phyloP scores from a whole-genome alignment of 2,797 vertebrate genomes.

The Amniataba percoides region DNA sequence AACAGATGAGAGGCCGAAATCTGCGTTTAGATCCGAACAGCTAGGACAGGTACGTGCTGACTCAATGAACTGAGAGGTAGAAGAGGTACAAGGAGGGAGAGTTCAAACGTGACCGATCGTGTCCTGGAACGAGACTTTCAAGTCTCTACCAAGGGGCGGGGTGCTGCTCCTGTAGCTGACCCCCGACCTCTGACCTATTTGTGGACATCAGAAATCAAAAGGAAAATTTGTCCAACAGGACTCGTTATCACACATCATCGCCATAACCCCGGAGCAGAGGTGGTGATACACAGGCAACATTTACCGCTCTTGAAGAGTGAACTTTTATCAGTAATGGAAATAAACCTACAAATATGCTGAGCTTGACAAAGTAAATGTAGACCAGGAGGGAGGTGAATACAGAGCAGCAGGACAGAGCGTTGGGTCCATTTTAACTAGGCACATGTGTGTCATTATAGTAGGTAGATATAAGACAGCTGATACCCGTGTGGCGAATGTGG shows the following conservation, averaged over 20 bases:
- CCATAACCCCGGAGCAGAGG: neutral
- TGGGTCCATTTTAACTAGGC: slow-evolving; percentile 49
- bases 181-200: slow-evolving; percentile 32
- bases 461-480: slow-evolving; percentile 58
- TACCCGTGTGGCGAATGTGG: slow-evolving; percentile 33
- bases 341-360: neutral
- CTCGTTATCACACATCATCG: slow-evolving; percentile 13
- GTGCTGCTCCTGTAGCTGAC: neutral
- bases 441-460: slow-evolving; percentile 63
- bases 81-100: neutral
- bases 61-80: slow-evolving; percentile 3
- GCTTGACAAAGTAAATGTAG: neutral
- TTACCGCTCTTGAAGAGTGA: neutral
- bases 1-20: slow-evolving; percentile 21
- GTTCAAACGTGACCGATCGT: slow-evolving; percentile 20
- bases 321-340: neutral
- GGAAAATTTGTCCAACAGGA: neutral
- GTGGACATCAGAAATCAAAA: slow-evolving; percentile 7
- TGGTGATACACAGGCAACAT: neutral
- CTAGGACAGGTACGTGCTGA: slow-evolving; percentile 16
- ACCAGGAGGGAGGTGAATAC: neutral
- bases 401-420: slow-evolving; percentile 33
- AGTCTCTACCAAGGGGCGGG: neutral
- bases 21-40: slow-evolving; percentile 17
- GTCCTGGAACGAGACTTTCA: slow-evolving; percentile 20